These are phyloP conservation scores for Agrochola lota DNA, from an alignment of 2,888 invertebrate genomes.

Conservation along the genomic window DNA sequence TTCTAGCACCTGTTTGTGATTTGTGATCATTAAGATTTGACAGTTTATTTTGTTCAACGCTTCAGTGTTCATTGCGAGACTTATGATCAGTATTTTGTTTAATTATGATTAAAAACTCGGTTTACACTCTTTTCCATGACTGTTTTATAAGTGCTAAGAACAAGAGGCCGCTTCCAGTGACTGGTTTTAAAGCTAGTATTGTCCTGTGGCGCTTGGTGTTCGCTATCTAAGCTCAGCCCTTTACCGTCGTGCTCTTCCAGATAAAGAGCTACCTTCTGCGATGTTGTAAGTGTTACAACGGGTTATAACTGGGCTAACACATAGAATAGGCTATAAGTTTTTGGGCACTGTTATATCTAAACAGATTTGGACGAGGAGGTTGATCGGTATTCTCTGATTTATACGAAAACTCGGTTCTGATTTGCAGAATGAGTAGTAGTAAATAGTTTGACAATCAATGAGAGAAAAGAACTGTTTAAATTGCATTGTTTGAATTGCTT, in stretches of 20 bases:
- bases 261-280: constrained; percentile 30
- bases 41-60: neutral
- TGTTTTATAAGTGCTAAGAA: neutral
- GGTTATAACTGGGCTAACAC: too few species aligned
- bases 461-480: too few species aligned
- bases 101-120: too few species aligned
- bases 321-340: neutral
- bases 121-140: neutral
- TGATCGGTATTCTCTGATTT: neutral
- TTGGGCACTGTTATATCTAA: neutral
- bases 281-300: constrained; percentile 3
- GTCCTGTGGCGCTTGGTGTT: constrained; percentile 26
- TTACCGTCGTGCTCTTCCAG: constrained; percentile 29
- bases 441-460: neutral
- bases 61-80: neutral
- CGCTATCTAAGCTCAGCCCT: constrained; percentile 34
- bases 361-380: neutral
- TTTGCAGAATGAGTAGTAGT: neutral
- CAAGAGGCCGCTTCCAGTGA: constrained; percentile 30
- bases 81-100: neutral
- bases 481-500: neutral
- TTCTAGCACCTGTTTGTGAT: neutral
- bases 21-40: neutral
- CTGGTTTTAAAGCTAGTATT: neutral
- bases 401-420: neutral